Evolutionary conservation across 2,888 invertebrate genomes (phyloP).

Genomic region (Epirrita christyi): DNA sequence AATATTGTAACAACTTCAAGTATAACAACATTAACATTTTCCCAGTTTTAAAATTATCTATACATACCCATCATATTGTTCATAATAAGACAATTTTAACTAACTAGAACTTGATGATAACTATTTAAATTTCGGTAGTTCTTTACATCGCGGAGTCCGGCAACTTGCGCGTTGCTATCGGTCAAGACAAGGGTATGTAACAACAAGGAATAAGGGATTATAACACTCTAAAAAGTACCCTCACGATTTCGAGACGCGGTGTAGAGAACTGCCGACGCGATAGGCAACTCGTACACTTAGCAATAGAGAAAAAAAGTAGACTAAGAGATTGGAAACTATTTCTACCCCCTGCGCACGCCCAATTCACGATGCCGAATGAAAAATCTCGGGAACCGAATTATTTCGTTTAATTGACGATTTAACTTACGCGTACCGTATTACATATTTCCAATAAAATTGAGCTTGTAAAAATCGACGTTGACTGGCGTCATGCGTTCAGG

Average conservation of each 20-base stretch:
- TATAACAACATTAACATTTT: constrained; percentile 85
- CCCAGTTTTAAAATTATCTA: constrained; percentile 77
- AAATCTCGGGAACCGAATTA: constrained; percentile 44
- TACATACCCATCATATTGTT: constrained; percentile 69
- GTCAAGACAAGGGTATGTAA: constrained; percentile 6
- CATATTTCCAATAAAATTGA: constrained; percentile 75
- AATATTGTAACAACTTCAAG: constrained; percentile 84
- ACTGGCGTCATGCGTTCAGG: constrained; percentile 57
- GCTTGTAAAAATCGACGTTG: constrained; percentile 77
- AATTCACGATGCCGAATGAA: constrained; percentile 39
- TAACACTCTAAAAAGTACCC: constrained; percentile 7
- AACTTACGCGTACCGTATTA: constrained; percentile 75
- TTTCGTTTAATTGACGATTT: constrained; percentile 75
- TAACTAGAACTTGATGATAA: constrained; percentile 72
- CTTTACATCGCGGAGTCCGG: constrained; percentile 23
- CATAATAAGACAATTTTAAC: constrained; percentile 68
- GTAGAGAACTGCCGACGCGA: constrained; percentile 32
- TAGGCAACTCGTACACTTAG: constrained; percentile 46
- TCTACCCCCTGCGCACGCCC: constrained; percentile 56
- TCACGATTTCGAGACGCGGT: constrained; percentile 2
- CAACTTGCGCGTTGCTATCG: constrained; percentile 18
- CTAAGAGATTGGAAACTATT: constrained; percentile 46
- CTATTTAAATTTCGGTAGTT: constrained; percentile 47
- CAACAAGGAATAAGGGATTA: constrained; percentile 17
- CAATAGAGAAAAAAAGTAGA: constrained; percentile 48